A percentile compares a stretch with the other conserved stretches of the same genome.
Evolutionary conservation across 2,797 vertebrate species (phyloP).

Genomic region (Phylloscopus collybita): DNA sequence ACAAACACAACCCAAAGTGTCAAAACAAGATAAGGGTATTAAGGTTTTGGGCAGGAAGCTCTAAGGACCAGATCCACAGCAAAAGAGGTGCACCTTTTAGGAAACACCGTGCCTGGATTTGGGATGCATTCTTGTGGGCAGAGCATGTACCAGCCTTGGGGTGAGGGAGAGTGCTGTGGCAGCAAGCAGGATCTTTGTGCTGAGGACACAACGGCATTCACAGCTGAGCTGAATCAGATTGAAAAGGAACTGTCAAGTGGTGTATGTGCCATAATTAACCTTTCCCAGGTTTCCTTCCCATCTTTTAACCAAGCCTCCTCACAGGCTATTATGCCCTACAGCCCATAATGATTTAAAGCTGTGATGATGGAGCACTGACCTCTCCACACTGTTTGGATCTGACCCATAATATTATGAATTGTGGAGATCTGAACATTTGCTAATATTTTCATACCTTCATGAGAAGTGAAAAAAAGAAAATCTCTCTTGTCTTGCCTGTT

Average conservation of each 20-base stretch:
- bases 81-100: slow-evolving; percentile 6
- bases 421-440: slow-evolving; percentile 25
- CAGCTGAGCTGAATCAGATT: slow-evolving; percentile 55
- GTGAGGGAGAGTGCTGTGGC: background rate
- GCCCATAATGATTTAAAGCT: slow-evolving; percentile 67
- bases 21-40: slow-evolving; percentile 19
- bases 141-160: background rate
- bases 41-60: background rate
- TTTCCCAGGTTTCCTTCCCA: slow-evolving; percentile 64
- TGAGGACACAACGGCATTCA: slow-evolving; percentile 10
- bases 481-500: slow-evolving; percentile 4
- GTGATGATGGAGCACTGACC: slow-evolving; percentile 62
- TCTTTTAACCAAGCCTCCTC: slow-evolving; percentile 64
- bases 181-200: background rate
- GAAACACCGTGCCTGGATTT: background rate
- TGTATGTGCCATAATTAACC: slow-evolving; percentile 65
- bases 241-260: slow-evolving; percentile 70
- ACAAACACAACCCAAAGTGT: background rate
- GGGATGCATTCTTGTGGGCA: background rate
- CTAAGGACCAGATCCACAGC: background rate
- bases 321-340: slow-evolving; percentile 67
- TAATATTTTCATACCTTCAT: slow-evolving; percentile 59
- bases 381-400: slow-evolving; percentile 46
- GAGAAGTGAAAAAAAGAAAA: slow-evolving; percentile 11
- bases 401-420: slow-evolving; percentile 71